Evolutionary conservation across 2,113 vertebrate genomes (phyloP), one percentile per base, ranked within the genome.

Genomic region (Eclectus roratus): DNA sequence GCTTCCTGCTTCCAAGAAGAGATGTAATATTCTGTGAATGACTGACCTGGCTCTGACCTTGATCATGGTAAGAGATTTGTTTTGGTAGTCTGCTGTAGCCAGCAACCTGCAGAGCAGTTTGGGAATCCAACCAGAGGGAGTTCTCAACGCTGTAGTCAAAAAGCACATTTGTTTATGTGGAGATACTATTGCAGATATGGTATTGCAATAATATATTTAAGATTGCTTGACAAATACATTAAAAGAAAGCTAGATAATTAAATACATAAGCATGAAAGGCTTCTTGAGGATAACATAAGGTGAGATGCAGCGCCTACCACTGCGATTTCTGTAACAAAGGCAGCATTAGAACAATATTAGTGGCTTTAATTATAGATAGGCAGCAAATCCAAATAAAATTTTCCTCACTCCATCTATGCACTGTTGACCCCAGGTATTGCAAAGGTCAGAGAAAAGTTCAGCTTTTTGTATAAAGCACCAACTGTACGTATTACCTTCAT

Each of bases 21-120:
- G 95, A 96, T 96, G 96, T 96, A 97, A 98, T 97, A 98, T 98
- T 98, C 97, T 97, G 95, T 97, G 96, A 98, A 96, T 97, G 97
- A 97, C 96, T 98, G 98, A 98, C 98, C 98, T 95, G 80, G 35
- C 85, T 85, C 87, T 98, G 98, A 98, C 98, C 99, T 98, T 97
- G 96, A 97, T 96, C 96, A 96, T 93, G 97, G 97, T 98, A 98
- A 98, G 98, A 98, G 98, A 98, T 98, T 98, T 99, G 98, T 99
- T 99, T 98, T 98, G 97, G 94, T 98, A 98, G 98, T 98, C 98
- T 97, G 97, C 98, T 98, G 88, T 94, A 98, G 97, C 96, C 96
- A 98, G 98, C 97, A 98, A 98, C 99, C 98, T 98, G 98, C 98
- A 96, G 98, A 98, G 99, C 98, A 97, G 97, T 92, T 97, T 98